These are phyloP conservation scores for Heliopora coerulea DNA, from an alignment of 92 coral and sea anemone genomes.

Conservation along the genomic window DNA sequence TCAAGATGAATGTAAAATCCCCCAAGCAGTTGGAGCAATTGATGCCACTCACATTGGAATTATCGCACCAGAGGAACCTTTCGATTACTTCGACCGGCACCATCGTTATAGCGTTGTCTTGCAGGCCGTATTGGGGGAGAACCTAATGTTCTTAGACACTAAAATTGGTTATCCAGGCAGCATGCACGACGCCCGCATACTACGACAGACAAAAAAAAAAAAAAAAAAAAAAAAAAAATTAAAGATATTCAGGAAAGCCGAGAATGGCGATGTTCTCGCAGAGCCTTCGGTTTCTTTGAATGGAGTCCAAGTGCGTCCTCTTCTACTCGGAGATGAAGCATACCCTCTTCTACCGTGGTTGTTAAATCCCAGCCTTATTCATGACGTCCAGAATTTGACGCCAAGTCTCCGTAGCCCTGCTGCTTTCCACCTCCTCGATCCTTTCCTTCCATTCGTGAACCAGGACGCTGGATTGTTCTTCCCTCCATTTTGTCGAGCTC, in stretches of 20 bases:
- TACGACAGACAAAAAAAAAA: conserved; percentile 19
- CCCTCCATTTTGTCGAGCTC: too few species aligned
- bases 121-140: conserved; percentile 49
- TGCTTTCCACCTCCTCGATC: too few species aligned
- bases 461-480: too few species aligned
- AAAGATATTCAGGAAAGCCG: conserved; percentile 46
- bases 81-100: conserved; percentile 57
- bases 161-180: conserved; percentile 61
- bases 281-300: conserved; percentile 37
- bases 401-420: too few species aligned
- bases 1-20: conserved; percentile 54
- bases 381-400: too few species aligned
- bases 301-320: conserved; percentile 37
- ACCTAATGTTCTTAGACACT: conserved; percentile 49
- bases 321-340: conserved; percentile 54
- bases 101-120: conserved; percentile 54
- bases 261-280: conserved; percentile 41
- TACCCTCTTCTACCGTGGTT: conserved; percentile 59
- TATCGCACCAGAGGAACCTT: conserved; percentile 55
- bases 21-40: conserved; percentile 57
- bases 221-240: too few species aligned
- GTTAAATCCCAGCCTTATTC: conserved; percentile 51
- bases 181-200: conserved; percentile 60
- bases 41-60: conserved; percentile 65
- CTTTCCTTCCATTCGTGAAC: too few species aligned